Evolutionary conservation across 2,888 invertebrate genomes (phyloP), one percentile per base, ranked within the genome.

Genomic region (Drosophila neotestacea): DNA sequence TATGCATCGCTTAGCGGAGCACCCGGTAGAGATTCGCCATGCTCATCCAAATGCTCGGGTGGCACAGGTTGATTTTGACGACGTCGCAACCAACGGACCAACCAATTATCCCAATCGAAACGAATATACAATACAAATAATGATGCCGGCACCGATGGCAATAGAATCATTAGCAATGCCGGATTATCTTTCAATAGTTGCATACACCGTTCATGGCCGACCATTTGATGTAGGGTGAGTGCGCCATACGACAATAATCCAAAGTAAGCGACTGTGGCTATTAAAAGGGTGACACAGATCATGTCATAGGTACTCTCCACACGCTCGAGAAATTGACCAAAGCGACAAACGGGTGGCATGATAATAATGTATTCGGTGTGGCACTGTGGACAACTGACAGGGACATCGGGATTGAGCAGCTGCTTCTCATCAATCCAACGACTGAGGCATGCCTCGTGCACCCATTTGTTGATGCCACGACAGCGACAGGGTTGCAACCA

Each of bases 401-500:
- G 52, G 5, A 39, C 2, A 9, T 73, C 65, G 7, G 76, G 82
- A 11, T 68, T 54, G 0, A 38, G 6, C 28, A 30, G 22, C 42
- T 75, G 79, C 39, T 77, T 77, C 48, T 76, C 85, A 30, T 70
- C 77, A 7, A 85, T 72, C 87, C 85, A 88, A 10, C 87, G 85
- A 27, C 63, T 59, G 1, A 85, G 79, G 30, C 85, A 85, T n/a
- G 50, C 28, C 39, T 81, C 81, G 50, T 85, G 85, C 42, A 89
- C 85, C 85, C 85, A 85, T 9, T 77, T 73, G 27, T 76, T 77
- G 60, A 70, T 60, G 51, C 89, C 87, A 9, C 77, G 77, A 10
- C 85, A 85, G 1, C 81, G 81, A n/a, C 85, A 85, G 0, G 85
- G 85, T n/a, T 85, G 77, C 54, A 81, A 10, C 85, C 85, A 89